Percentiles rank a stretch among this genome's conserved stretches.
These are phyloP conservation scores for Andrena marginata DNA, from an alignment of 2,888 invertebrate genomes.

Conservation along the genomic window DNA sequence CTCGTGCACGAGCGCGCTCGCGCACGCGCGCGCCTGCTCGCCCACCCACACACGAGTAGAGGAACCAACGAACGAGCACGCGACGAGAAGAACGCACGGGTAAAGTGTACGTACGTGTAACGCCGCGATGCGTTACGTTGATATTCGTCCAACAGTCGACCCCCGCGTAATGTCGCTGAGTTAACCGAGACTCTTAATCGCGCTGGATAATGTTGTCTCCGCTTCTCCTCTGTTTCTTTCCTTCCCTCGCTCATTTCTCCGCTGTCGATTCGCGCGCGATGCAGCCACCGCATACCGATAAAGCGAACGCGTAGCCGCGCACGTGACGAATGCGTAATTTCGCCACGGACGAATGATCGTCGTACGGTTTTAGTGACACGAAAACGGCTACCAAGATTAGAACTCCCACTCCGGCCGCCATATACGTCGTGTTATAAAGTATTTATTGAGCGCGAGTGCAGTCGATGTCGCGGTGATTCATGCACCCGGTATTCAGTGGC, in stretches of 20 bases:
- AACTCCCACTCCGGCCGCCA: not conserved
- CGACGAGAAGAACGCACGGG: not conserved
- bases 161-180: slow-evolving; percentile 66
- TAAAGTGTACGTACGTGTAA: not conserved
- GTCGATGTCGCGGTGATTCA: slow-evolving; percentile 57
- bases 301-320: slow-evolving; percentile 68
- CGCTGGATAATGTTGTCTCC: slow-evolving; percentile 76
- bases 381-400: slow-evolving; percentile 59
- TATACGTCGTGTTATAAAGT: slow-evolving; percentile 20
- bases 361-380: slow-evolving; percentile 66
- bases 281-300: slow-evolving; percentile 74
- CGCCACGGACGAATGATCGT: slow-evolving; percentile 59
- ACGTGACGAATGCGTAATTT: slow-evolving; percentile 79
- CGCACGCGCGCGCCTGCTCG: slow-evolving; percentile 9
- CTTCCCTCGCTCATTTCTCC: slow-evolving; percentile 21
- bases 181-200: slow-evolving; percentile 79
- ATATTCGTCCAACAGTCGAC: slow-evolving; percentile 47
- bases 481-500: slow-evolving; percentile 56
- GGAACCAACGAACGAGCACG: slow-evolving; percentile 1
- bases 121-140: slow-evolving; percentile 46
- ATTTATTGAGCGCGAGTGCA: slow-evolving; percentile 49
- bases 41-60: slow-evolving; percentile 19
- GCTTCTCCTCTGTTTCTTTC: slow-evolving; percentile 49
- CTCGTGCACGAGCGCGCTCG: slow-evolving; percentile 32
- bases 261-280: slow-evolving; percentile 51